Base-by-base conservation (phyloP, 1,140 invertebrate species). In the Tetragonula clypearis region DNA sequence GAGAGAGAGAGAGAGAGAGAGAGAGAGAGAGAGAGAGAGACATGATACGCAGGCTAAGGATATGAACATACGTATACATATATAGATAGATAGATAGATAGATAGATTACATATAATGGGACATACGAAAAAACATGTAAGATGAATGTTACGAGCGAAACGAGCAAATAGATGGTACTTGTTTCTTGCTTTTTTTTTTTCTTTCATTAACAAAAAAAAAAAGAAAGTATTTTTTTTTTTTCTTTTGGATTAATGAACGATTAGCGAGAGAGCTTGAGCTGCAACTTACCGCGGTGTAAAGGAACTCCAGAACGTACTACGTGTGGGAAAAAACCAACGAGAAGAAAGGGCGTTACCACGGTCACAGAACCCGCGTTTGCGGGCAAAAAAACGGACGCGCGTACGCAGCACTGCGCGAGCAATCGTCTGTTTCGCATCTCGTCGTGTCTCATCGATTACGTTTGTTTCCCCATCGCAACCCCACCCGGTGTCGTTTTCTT, bases 241-340 rank as follows among this genome's bases (percentile, higher is more conserved):
- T 85, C 77, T 87, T 90, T 93, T 93, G 92, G 90, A 93, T 92
- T 79, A 90, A 94, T 93, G 92, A 94, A 94, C 92, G 93, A 93
- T 94, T 94, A 95, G 94, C 94, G 94, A 95, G 94, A 95, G 93
- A 95, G 93, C 93, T 90, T 94, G 94, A 95, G 96, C 96, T 97
- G 96, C 96, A 96, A 98, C 98, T 98, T 98, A 98, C 98, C 98
- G 97, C 97, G 97, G 98, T 97, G 97, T 97, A 97, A 98, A 98
- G 96, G 97, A 98, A 97, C 97, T 98, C 98, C 98, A 98, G 97
- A 98, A 98, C 97, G 97, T 97, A 98, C 98, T 98, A 98, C 96
- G 96, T 96, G 95, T 95, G 95, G 95, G 95, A 95, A 94, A 95
- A 95, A 95, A 95, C 95, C 95, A 95, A 95, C 95, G 94, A 95